These are phyloP conservation scores for Catostylus mosaicus DNA, from an alignment of 30 jellyfish, hydroid and myxozoan species.

Conservation along the genomic window DNA sequence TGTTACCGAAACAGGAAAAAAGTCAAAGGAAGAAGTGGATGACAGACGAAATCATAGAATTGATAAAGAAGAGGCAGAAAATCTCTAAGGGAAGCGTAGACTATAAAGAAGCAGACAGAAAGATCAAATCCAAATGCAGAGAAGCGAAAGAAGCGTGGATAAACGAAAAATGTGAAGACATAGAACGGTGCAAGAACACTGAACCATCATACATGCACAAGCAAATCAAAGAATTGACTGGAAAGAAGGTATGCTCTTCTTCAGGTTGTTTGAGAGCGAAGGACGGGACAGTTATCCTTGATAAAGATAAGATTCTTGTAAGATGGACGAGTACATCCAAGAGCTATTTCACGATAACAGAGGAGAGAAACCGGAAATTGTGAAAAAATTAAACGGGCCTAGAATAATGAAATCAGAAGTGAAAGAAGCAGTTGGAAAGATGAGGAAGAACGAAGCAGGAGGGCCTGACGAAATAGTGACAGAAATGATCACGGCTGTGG, in stretches of 20 bases:
- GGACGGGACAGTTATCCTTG: not conserved
- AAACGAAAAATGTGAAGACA: not conserved
- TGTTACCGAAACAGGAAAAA: not conserved
- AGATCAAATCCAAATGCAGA: not conserved
- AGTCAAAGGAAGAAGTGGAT: not conserved
- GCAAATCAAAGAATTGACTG: not conserved
- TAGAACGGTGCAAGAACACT: not conserved
- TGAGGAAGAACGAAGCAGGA: slow-evolving; percentile 13
- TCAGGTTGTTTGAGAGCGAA: not conserved
- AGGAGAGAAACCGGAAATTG: not conserved
- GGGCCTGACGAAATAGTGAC: too few species aligned
- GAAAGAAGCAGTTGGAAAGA: not conserved
- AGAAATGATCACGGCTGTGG: slow-evolving; percentile 16
- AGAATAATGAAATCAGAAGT: not conserved
- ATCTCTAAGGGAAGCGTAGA: not conserved
- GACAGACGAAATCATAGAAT: not conserved
- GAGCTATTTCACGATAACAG: not conserved
- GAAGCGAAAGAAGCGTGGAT: not conserved
- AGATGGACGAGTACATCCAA: not conserved
- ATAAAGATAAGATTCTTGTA: not conserved
- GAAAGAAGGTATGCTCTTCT: not conserved
- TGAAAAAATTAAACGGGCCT: not conserved
- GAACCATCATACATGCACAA: not conserved
- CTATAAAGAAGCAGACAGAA: not conserved
- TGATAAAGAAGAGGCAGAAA: not conserved